phyloP scores from a whole-genome alignment of 2,888 invertebrate genomes.

The Aspidiotus destructor region DNA sequence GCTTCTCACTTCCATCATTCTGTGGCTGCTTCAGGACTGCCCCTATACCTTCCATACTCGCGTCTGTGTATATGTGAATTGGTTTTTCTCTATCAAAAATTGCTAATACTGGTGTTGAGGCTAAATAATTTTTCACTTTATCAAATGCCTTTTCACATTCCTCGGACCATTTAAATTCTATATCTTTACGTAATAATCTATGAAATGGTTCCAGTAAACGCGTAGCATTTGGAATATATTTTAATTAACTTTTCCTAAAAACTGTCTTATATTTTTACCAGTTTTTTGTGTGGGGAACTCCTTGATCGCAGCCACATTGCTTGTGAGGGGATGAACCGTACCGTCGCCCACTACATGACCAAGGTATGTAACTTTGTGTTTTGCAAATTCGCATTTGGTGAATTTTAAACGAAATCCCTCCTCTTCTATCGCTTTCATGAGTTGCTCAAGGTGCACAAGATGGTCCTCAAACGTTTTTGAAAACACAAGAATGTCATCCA shows the following conservation, averaged over 20 bases:
- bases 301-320: slow-evolving; percentile 23
- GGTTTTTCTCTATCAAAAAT: slow-evolving; percentile 34
- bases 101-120: slow-evolving; percentile 34
- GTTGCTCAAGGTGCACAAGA: slow-evolving; percentile 34
- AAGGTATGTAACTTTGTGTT: slow-evolving; percentile 15
- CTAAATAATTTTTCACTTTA: slow-evolving; percentile 28
- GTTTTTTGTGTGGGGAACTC: slow-evolving; percentile 26
- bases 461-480: slow-evolving; percentile 37
- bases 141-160: slow-evolving; percentile 35
- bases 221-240: slow-evolving; percentile 30
- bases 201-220: slow-evolving; percentile 22
- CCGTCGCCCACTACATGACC: slow-evolving; percentile 29
- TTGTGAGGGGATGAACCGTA: slow-evolving; percentile 21
- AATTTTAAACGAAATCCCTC: slow-evolving; percentile 31
- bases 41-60: not conserved
- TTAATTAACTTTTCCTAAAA: slow-evolving; percentile 32
- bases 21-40: slow-evolving; percentile 8
- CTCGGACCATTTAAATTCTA: slow-evolving; percentile 35
- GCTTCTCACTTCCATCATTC: slow-evolving; percentile 7
- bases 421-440: slow-evolving; percentile 35
- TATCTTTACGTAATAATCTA: slow-evolving; percentile 33
- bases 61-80: slow-evolving; percentile 7
- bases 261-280: slow-evolving; percentile 28
- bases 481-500: slow-evolving; percentile 26
- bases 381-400: slow-evolving; percentile 25